These are phyloP conservation scores for Micoletzkya japonica DNA, from an alignment of 2,888 invertebrate genomes.

Conservation along the genomic window DNA sequence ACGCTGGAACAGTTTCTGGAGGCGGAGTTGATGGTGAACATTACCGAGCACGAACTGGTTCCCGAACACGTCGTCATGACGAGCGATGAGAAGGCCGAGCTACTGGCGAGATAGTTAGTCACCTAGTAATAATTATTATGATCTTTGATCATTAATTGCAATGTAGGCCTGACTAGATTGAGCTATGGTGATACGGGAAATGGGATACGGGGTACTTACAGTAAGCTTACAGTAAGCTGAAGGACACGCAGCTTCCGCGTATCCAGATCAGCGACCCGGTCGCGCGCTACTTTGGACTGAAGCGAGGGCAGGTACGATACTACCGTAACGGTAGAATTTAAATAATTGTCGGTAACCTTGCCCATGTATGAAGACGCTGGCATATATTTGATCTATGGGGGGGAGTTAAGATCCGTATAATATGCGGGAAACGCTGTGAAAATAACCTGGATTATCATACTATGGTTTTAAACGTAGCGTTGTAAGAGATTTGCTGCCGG, in stretches of 20 bases:
- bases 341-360: too few species aligned
- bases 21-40: conserved; percentile 79
- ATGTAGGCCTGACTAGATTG: neutral
- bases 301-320: conserved; percentile 78
- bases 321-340: neutral
- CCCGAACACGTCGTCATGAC: conserved; percentile 98
- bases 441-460: too few species aligned
- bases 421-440: too few species aligned
- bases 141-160: neutral
- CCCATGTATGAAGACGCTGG: too few species aligned
- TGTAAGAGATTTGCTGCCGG: neutral
- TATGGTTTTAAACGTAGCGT: too few species aligned
- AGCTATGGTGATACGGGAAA: neutral
- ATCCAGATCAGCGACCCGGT: conserved; percentile 99
- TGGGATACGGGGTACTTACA: too few species aligned
- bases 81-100: conserved; percentile 93
- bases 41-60: conserved; percentile 73
- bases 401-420: too few species aligned
- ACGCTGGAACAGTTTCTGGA: conserved; percentile 83
- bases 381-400: too few species aligned
- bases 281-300: conserved; percentile 94
- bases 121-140: conserved; percentile 1
- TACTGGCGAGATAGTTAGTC: conserved; percentile 87
- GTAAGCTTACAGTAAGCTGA: conserved; percentile 75
- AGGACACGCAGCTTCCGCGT: conserved; percentile 97